phyloP scores from a whole-genome alignment of 2,113 vertebrate genomes.

The Hyperopisus bebe region DNA sequence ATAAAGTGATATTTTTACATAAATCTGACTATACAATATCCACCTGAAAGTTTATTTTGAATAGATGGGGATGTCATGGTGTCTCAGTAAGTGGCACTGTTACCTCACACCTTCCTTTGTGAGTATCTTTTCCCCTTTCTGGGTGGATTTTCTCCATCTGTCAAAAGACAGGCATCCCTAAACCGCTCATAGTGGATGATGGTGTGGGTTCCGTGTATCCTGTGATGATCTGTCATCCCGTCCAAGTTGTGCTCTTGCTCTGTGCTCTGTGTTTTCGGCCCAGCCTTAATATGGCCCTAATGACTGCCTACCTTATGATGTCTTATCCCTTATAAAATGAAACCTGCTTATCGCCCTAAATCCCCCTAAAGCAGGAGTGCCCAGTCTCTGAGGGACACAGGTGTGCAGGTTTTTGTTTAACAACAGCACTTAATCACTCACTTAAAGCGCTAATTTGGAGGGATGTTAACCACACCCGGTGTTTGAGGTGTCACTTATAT shows the following conservation, averaged over 20 bases:
- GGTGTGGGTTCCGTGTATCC: neutral
- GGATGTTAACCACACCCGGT: neutral
- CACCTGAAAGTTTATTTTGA: neutral
- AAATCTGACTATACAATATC: neutral
- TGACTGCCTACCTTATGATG: neutral
- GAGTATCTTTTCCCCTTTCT: neutral
- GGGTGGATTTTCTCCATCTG: neutral
- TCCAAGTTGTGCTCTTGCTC: neutral
- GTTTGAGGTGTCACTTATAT: neutral
- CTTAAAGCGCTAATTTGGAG: neutral
- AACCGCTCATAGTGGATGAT: neutral
- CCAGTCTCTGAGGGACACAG: neutral
- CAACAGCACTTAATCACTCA: neutral
- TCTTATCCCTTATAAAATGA: neutral
- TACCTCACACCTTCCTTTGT: neutral
- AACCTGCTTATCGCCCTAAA: neutral
- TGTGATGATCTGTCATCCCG: neutral
- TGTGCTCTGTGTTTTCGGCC: neutral
- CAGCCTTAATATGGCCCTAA: neutral
- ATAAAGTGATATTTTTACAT: neutral
- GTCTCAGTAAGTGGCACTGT: neutral
- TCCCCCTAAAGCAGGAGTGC: neutral
- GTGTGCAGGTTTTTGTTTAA: neutral
- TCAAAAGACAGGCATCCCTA: neutral
- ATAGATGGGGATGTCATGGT: neutral